Conservation (phyloP, 2,888 invertebrate genomes). For the Rhagonycha fulva region DNA sequence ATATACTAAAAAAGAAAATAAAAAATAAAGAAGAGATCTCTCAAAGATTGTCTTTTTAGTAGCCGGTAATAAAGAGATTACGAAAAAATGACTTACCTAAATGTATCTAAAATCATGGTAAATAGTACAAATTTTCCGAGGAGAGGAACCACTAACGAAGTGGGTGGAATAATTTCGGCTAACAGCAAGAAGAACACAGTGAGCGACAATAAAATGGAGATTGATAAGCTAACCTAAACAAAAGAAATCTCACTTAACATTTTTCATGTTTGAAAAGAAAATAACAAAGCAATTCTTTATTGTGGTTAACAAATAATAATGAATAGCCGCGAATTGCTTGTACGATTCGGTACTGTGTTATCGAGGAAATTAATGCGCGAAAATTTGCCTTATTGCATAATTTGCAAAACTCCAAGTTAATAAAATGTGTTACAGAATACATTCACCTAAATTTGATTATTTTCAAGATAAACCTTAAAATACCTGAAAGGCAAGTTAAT, state of each 20-base stretch:
- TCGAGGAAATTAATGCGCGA: neutral
- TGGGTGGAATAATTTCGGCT: slow-evolving; percentile 88
- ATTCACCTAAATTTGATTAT: slow-evolving; percentile 4
- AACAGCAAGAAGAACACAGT: slow-evolving; percentile 95
- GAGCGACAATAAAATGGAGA: slow-evolving; percentile 91
- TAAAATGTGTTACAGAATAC: neutral
- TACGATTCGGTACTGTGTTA: neutral
- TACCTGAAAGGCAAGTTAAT: slow-evolving; percentile 12
- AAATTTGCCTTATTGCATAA: neutral
- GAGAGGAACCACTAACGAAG: slow-evolving; percentile 89
- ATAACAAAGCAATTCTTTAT: neutral
- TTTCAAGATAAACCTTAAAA: slow-evolving; percentile 6
- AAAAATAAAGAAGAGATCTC: neutral
- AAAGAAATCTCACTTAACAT: slow-evolving; percentile 3
- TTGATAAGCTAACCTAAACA: slow-evolving; percentile 86
- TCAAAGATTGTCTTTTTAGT: no score
- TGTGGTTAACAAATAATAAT: neutral
- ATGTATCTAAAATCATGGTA: slow-evolving; percentile 94
- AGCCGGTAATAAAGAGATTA: neutral
- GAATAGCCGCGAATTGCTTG: neutral
- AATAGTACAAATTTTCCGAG: slow-evolving; percentile 94
- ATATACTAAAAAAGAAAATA: slow-evolving; percentile 46
- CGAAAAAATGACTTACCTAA: slow-evolving; percentile 67
- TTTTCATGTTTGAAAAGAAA: slow-evolving; percentile 13
- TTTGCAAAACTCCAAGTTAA: neutral